Evolutionary conservation across 2,888 invertebrate species (phyloP).

Genomic region (Heterodera filipjevi): DNA sequence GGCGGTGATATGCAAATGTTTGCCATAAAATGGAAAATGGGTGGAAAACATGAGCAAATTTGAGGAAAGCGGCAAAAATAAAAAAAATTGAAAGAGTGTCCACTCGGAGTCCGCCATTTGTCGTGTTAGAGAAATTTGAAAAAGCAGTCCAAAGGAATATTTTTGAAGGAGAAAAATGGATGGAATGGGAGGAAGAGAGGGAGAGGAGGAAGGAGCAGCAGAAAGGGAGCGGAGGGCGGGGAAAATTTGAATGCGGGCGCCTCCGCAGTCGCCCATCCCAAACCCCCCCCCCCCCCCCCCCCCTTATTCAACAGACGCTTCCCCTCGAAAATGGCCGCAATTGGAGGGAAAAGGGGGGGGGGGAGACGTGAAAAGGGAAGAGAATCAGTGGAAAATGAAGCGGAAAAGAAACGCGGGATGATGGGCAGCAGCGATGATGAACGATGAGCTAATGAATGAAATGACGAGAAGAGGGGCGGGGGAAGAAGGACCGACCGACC

Average conservation of each 20-base stretch:
- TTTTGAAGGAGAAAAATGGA: background rate
- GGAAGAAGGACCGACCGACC: background rate
- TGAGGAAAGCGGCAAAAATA: background rate
- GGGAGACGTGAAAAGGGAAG: background rate
- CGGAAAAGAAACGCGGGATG: background rate
- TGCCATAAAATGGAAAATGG: background rate
- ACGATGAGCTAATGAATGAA: background rate
- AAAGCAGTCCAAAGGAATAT: background rate
- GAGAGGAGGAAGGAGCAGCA: background rate
- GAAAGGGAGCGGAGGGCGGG: background rate
- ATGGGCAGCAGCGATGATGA: slow-evolving; percentile 9
- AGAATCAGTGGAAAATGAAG: background rate
- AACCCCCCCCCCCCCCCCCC: background rate
- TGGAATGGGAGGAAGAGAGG: background rate
- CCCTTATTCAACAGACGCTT: background rate
- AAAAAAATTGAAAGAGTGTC: background rate
- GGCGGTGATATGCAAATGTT: slow-evolving; percentile 11
- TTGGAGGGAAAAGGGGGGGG: background rate
- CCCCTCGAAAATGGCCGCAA: slow-evolving; percentile 20
- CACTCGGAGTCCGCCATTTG: background rate
- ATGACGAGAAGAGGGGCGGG: slow-evolving; percentile 3
- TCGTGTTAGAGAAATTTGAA: background rate
- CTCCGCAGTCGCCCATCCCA: background rate
- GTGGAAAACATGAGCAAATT: background rate
- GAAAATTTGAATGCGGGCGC: slow-evolving; percentile 18